Conservation (phyloP, 2,113 vertebrate species). For the Rhineura floridana region DNA sequence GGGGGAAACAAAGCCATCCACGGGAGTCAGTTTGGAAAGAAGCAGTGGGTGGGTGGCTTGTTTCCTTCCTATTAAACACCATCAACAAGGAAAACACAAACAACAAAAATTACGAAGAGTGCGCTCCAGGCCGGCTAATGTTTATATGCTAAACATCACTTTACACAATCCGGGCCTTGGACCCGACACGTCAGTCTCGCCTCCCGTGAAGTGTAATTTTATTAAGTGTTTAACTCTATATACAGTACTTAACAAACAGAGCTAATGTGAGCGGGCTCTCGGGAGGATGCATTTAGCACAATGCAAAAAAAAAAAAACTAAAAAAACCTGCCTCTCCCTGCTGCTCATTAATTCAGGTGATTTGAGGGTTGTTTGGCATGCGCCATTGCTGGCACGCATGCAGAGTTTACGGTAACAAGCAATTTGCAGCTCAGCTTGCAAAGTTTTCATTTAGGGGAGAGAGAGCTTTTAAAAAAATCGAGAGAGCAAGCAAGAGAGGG, state of each 20-base stretch:
- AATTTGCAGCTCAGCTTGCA: slow-evolving; percentile 37
- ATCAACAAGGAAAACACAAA: not conserved
- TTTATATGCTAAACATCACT: slow-evolving; percentile 2
- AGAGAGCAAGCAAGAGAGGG: not conserved
- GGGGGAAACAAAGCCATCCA: not conserved
- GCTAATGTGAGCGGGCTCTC: slow-evolving; percentile 8
- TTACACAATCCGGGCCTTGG: not conserved
- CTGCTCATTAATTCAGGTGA: slow-evolving; percentile 25
- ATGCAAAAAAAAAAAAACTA: not conserved
- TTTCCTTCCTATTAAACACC: slow-evolving; percentile 2
- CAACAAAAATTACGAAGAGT: not conserved
- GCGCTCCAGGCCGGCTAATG: not conserved
- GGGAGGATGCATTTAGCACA: slow-evolving; percentile 19
- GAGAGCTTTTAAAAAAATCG: not conserved
- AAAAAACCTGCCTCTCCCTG: not conserved
- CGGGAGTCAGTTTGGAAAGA: not conserved
- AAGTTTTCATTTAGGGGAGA: slow-evolving; percentile 37
- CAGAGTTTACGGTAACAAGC: slow-evolving; percentile 49
- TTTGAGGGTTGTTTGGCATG: not conserved
- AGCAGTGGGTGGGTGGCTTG: not conserved
- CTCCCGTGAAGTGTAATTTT: slow-evolving; percentile 23
- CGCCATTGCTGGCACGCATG: rapidly evolving
- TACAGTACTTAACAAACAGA: slow-evolving; percentile 12
- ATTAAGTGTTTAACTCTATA: slow-evolving; percentile 18
- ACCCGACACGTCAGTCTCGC: not conserved